phyloP scores from a whole-genome alignment of 2,113 vertebrate species.

The Oreochromis niloticus region DNA sequence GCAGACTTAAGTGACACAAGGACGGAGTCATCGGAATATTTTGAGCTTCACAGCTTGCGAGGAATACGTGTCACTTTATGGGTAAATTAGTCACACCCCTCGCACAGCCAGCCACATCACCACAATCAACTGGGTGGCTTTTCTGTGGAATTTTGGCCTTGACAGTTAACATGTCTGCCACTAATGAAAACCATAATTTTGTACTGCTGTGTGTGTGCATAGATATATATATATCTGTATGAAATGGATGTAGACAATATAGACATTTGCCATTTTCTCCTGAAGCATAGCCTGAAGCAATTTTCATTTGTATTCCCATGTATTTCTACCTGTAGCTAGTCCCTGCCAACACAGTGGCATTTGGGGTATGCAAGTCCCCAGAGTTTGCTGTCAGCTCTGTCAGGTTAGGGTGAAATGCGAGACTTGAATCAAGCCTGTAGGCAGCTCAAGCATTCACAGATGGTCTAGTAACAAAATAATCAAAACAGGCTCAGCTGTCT shows the following conservation, averaged over 20 bases:
- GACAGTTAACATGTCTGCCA: constrained; percentile 36
- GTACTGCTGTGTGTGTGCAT: not conserved
- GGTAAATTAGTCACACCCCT: constrained; percentile 18
- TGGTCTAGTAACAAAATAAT: not conserved
- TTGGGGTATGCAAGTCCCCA: not conserved
- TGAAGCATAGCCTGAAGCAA: not conserved
- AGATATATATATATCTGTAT: not conserved
- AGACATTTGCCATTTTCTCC: not conserved
- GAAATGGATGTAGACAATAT: not conserved
- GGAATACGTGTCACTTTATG: constrained; percentile 42
- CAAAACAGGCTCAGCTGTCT: not conserved
- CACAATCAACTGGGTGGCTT: constrained; percentile 35
- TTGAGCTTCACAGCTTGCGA: not conserved
- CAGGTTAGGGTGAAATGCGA: constrained; percentile 15
- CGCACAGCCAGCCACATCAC: constrained; percentile 43
- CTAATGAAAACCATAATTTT: constrained; percentile 42
- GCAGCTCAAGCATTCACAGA: not conserved
- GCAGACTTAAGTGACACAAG: not conserved
- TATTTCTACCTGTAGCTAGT: not conserved
- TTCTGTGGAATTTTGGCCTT: constrained; percentile 26
- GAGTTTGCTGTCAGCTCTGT: constrained; percentile 13
- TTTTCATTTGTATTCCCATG: constrained; percentile 7
- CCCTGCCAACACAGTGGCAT: constrained; percentile 2
- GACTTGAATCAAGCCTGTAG: not conserved
- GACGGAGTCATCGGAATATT: not conserved